These are phyloP conservation scores for Phylloscopus trochilus DNA, from an alignment of 2,113 vertebrate species.

Conservation along the genomic window DNA sequence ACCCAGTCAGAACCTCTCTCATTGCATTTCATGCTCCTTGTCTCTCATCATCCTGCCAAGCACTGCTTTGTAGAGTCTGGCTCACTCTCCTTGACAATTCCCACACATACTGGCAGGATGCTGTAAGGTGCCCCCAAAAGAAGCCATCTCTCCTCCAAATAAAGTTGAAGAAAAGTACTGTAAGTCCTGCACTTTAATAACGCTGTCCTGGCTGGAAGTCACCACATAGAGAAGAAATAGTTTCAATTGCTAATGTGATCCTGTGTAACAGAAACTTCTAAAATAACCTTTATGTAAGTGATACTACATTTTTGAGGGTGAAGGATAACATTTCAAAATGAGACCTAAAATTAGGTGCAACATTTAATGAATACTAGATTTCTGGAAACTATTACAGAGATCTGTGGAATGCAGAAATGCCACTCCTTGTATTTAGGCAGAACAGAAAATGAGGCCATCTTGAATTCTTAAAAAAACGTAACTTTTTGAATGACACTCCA, in stretches of 20 bases:
- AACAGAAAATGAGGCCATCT: not conserved
- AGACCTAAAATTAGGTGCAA: conserved; percentile 25
- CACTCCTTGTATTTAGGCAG: not conserved
- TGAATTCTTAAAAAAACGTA: not conserved
- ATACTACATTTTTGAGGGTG: not conserved
- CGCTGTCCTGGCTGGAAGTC: not conserved
- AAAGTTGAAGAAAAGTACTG: not conserved
- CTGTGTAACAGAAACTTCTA: not conserved
- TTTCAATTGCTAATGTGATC: conserved; percentile 25
- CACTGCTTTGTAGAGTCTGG: not conserved
- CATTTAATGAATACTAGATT: conserved; percentile 1
- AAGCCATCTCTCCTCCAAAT: not conserved
- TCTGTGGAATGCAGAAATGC: not conserved
- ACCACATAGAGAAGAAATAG: not conserved
- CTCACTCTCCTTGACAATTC: not conserved
- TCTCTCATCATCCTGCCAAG: not conserved
- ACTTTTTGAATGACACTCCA: not conserved
- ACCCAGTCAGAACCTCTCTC: not conserved
- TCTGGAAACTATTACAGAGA: not conserved
- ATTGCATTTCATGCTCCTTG: not conserved
- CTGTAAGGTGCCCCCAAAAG: not conserved
- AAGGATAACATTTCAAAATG: conserved; percentile 32
- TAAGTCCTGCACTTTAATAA: conserved; percentile 34
- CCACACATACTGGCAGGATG: not conserved
- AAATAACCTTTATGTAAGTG: conserved; percentile 47